Base-by-base conservation (phyloP, 1,140 invertebrate genomes). In the Papilio machaon region DNA sequence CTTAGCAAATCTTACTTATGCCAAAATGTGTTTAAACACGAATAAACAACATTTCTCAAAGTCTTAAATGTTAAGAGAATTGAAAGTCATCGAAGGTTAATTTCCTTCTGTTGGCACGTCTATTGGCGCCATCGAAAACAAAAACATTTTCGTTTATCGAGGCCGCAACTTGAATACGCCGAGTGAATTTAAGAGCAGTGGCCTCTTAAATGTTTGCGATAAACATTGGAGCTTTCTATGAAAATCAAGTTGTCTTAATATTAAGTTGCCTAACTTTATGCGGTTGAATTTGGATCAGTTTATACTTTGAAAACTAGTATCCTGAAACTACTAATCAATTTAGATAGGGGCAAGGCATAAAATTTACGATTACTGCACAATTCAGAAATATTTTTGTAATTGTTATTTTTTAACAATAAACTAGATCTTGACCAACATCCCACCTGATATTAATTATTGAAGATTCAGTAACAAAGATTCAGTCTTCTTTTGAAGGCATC, bases 11-110 rank as follows among this genome's bases (percentile, higher is more conserved):
- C 30, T 70, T 70, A 70, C 35, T 67, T 67, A 30, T 30, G 2
- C 8, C 10, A 23, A 70, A 70, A 70, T 70, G 30, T 35, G 30
- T 35, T 35, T 73, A 81, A 54, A 80, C 43, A 79, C 81, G 38
- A 79, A 74, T 30, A 38, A 74, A 13, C 13, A 54, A 73, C 73
- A 46, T 74, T 74, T 6, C 19, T 8, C 46, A 17, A 47, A 23
- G 43, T 15, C 73, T 74, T 49, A 73, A 78, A 73, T 54, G 46
- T 47, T 82, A 74, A 82, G 77, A 85, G 46, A 87, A 84, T 82
- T 81, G 84, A 86, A 82, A 87, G 86, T 87, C 86, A 87, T 86
- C 77, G 82, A 82, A 82, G 83, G 86, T 85, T 87, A 85, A 87
- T 87, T 87, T 87, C 83, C 81, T 38, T 81, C 70, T 81, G 83